Conservation (phyloP, 1,140 invertebrate species). For the Papilio aristodemus region DNA sequence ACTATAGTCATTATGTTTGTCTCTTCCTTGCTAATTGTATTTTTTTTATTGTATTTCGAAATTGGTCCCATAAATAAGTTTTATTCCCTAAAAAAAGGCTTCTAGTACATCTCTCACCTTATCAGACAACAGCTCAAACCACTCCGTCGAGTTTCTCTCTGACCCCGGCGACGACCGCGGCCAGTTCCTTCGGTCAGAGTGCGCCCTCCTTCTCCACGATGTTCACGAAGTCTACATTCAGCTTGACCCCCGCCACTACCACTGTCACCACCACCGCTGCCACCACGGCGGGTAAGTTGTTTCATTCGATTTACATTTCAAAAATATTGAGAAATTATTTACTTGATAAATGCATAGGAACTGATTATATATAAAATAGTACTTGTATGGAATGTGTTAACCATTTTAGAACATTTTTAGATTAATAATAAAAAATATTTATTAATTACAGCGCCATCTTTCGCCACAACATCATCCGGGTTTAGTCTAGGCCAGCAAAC, state of each 20-base stretch:
- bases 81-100: too few species aligned
- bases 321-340: background rate
- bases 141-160: constrained; percentile 42
- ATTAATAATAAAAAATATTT: too few species aligned
- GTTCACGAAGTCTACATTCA: constrained; percentile 43
- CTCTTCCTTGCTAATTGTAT: too few species aligned
- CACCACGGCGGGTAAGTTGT: constrained; percentile 42
- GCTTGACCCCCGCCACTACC: constrained; percentile 42
- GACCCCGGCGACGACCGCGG: constrained; percentile 23
- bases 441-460: constrained; percentile 24
- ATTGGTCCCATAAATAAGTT: too few species aligned
- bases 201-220: constrained; percentile 37
- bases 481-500: constrained; percentile 2
- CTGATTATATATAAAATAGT: too few species aligned
- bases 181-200: constrained; percentile 43
- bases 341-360: background rate
- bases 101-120: too few species aligned
- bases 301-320: too few species aligned
- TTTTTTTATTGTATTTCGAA: too few species aligned
- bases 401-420: too few species aligned
- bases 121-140: constrained; percentile 45
- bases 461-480: background rate
- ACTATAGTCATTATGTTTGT: too few species aligned
- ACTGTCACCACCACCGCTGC: constrained; percentile 26
- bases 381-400: too few species aligned